These are phyloP conservation scores for Macrobrachium nipponense DNA, from an alignment of 1,140 invertebrate species.

Conservation along the genomic window DNA sequence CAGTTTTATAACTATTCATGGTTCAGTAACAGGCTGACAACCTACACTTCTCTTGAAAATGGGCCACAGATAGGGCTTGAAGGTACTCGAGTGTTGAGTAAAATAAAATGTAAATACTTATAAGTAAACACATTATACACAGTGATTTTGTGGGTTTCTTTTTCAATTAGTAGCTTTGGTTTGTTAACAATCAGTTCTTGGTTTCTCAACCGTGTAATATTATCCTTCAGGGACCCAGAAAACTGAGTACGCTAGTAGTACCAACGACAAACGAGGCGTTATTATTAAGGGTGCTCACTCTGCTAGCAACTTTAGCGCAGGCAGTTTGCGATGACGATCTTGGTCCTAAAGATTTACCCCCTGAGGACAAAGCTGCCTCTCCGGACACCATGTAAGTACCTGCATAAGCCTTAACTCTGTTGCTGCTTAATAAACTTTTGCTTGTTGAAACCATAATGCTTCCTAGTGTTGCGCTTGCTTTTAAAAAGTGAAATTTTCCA, in stretches of 20 bases:
- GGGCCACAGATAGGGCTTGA: too few species aligned
- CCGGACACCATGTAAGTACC: slow-evolving; percentile 73
- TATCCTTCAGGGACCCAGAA: slow-evolving; percentile 71
- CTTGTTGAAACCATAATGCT: too few species aligned
- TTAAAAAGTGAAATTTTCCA: too few species aligned
- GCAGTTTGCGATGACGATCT: slow-evolving; percentile 69
- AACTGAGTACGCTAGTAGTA: slow-evolving; percentile 71
- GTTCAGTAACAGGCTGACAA: neutral
- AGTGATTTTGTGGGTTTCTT: too few species aligned
- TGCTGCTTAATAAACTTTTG: too few species aligned
- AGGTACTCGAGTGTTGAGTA: too few species aligned
- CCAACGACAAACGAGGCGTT: slow-evolving; percentile 70
- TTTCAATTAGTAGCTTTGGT: too few species aligned
- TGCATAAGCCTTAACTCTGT: too few species aligned
- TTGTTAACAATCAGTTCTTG: neutral
- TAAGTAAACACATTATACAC: too few species aligned
- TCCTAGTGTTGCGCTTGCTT: slow-evolving; percentile 8
- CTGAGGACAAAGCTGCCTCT: slow-evolving; percentile 73
- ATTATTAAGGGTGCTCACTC: slow-evolving; percentile 72
- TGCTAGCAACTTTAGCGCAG: slow-evolving; percentile 72
- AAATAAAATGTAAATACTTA: too few species aligned
- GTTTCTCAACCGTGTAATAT: slow-evolving; percentile 23
- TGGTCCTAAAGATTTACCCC: slow-evolving; percentile 71
- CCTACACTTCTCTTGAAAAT: too few species aligned
- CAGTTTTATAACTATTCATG: neutral